phyloP scores from a whole-genome alignment of 2,113 vertebrate species.

The Oncorhynchus masou region DNA sequence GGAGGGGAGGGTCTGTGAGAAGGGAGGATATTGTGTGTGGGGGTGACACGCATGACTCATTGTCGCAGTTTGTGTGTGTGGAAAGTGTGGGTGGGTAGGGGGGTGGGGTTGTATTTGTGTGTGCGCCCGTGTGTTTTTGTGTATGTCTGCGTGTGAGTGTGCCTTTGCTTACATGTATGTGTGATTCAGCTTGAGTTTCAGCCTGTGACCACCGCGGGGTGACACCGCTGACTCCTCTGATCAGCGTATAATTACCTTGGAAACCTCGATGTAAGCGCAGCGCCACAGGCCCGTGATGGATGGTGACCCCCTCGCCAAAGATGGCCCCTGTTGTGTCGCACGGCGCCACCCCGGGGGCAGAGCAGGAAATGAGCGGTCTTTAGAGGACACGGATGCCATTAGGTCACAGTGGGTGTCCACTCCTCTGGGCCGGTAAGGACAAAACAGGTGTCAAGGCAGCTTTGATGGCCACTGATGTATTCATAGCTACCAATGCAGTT shows the following conservation, averaged over 20 bases:
- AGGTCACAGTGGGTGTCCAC: conserved; percentile 80
- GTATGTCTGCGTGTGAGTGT: background rate
- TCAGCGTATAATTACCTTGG: conserved; percentile 87
- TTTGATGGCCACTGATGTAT: background rate
- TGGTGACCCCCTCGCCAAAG: conserved; percentile 80
- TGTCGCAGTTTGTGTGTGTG: background rate
- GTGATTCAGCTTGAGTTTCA: background rate
- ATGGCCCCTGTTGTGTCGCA: conserved; percentile 66
- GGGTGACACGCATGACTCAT: background rate
- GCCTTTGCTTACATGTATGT: background rate
- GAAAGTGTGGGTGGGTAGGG: background rate
- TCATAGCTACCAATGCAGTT: background rate
- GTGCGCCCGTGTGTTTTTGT: conserved; percentile 1
- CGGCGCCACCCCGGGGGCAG: conserved; percentile 79
- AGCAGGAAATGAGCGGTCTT: conserved; percentile 66
- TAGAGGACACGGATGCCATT: conserved; percentile 62
- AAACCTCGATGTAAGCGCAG: conserved; percentile 61
- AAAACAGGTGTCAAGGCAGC: conserved; percentile 73
- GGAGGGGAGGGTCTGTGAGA: conserved; percentile 29
- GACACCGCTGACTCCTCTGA: conserved; percentile 79
- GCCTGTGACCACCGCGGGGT: conserved; percentile 1
- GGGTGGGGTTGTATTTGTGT: background rate
- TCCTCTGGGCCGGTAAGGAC: conserved; percentile 47
- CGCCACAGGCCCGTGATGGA: conserved; percentile 79
- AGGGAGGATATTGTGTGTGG: background rate